phyloP scores from a whole-genome alignment of 2,888 invertebrate genomes.

The Girardia tigrina region DNA sequence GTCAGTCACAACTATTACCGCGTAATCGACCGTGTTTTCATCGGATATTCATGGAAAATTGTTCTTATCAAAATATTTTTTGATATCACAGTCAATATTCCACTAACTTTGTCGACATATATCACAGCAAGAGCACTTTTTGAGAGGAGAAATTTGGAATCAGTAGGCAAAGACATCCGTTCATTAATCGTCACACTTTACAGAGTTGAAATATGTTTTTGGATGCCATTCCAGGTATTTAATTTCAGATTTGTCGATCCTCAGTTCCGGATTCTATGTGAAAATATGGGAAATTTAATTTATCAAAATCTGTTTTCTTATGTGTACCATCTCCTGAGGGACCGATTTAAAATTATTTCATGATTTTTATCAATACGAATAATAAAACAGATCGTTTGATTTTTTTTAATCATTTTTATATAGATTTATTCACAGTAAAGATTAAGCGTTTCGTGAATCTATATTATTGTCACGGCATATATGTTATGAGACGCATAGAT shows the following conservation, averaged over 20 bases:
- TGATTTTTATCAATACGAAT: too few relatives aligned
- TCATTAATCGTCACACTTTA: neutral
- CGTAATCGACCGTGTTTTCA: neutral
- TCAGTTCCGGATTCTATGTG: neutral
- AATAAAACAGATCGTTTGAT: too few relatives aligned
- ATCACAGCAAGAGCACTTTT: neutral
- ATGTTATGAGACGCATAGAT: too few relatives aligned
- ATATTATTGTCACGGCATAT: too few relatives aligned
- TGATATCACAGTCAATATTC: neutral
- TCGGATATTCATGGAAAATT: neutral
- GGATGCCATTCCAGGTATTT: neutral
- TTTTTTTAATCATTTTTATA: too few relatives aligned
- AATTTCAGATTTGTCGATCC: conserved; percentile 17
- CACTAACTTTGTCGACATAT: neutral
- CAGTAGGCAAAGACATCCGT: neutral
- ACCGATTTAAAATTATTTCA: too few relatives aligned
- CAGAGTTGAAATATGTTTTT: neutral
- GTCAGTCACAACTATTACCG: conserved; percentile 12
- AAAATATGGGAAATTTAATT: neutral
- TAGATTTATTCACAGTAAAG: too few relatives aligned
- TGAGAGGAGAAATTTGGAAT: neutral
- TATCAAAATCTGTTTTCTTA: conserved; percentile 13
- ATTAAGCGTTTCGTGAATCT: too few relatives aligned
- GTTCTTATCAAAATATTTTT: neutral
- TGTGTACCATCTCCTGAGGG: conserved; percentile 2